Evolutionary conservation across 2,797 vertebrate species (phyloP).

Genomic region (Peromyscus eremicus): DNA sequence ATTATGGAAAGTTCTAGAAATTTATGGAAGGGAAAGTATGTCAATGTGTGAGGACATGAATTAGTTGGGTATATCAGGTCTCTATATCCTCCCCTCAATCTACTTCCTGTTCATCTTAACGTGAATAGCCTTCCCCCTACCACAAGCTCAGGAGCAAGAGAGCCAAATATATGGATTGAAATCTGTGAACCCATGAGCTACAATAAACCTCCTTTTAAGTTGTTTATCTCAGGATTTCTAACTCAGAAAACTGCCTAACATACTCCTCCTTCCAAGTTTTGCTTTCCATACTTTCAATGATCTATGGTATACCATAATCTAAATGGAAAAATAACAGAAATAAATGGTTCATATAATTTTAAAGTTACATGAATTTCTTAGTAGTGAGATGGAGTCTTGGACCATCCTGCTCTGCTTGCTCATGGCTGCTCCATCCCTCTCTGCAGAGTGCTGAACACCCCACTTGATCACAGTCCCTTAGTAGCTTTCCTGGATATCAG

Average conservation of each 20-base stretch:
- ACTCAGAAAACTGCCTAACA: neutral
- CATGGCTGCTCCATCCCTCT: neutral
- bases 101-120: neutral
- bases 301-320: neutral
- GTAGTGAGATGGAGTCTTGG: neutral
- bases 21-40: neutral
- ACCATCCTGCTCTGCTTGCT: neutral
- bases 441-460: no score
- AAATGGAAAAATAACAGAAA: neutral
- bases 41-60: rapidly evolving
- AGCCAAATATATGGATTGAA: neutral
- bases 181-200: neutral
- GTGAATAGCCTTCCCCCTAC: neutral
- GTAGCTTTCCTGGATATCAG: neutral
- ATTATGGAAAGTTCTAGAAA: neutral
- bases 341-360: neutral
- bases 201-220: neutral
- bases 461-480: neutral
- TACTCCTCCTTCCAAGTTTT: neutral
- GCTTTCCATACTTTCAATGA: neutral
- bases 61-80: neutral
- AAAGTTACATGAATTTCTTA: neutral
- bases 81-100: no score
- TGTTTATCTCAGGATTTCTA: neutral
- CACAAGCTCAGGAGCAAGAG: neutral